These are phyloP conservation scores for Teinopalpus imperialis DNA, from an alignment of 2,888 invertebrate species.

Conservation along the genomic window DNA sequence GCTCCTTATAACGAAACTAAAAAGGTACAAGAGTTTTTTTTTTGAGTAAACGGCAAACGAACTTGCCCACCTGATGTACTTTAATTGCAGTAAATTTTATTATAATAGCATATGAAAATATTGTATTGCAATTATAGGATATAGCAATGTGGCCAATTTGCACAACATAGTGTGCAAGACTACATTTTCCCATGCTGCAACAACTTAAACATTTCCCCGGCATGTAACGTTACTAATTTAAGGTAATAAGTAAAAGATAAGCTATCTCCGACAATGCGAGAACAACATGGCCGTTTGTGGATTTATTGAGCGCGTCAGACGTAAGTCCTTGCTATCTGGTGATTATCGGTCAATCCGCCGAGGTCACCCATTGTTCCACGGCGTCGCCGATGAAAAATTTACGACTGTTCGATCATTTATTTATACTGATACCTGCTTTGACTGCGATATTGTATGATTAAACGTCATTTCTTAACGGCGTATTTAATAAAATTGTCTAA, in stretches of 20 bases:
- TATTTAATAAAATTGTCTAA: too few relatives aligned
- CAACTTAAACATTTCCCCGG: slow-evolving; percentile 18
- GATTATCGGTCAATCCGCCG: slow-evolving; percentile 45
- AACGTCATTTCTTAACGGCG: not conserved
- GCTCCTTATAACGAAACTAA: too few relatives aligned
- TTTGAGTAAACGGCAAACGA: too few relatives aligned
- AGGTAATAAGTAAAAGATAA: slow-evolving; percentile 42
- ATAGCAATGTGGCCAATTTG: too few relatives aligned
- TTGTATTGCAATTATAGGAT: too few relatives aligned
- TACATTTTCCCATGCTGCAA: slow-evolving; percentile 16
- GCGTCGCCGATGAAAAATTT: slow-evolving; percentile 28
- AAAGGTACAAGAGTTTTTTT: too few relatives aligned
- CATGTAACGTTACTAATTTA: slow-evolving; percentile 26
- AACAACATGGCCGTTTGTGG: slow-evolving; percentile 37
- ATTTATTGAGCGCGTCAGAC: slow-evolving; percentile 41
- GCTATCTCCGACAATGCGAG: slow-evolving; percentile 38
- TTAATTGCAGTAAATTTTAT: too few relatives aligned
- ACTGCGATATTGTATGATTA: slow-evolving; percentile 6
- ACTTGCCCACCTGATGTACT: too few relatives aligned
- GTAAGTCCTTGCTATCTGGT: slow-evolving; percentile 42
- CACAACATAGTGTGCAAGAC: too few relatives aligned
- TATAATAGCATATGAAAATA: too few relatives aligned
- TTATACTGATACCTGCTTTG: slow-evolving; percentile 3
- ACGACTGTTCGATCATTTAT: slow-evolving; percentile 22
- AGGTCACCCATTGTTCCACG: slow-evolving; percentile 42